Base-by-base conservation (phyloP, 2,797 vertebrate species). In the Pempheris klunzingeri region DNA sequence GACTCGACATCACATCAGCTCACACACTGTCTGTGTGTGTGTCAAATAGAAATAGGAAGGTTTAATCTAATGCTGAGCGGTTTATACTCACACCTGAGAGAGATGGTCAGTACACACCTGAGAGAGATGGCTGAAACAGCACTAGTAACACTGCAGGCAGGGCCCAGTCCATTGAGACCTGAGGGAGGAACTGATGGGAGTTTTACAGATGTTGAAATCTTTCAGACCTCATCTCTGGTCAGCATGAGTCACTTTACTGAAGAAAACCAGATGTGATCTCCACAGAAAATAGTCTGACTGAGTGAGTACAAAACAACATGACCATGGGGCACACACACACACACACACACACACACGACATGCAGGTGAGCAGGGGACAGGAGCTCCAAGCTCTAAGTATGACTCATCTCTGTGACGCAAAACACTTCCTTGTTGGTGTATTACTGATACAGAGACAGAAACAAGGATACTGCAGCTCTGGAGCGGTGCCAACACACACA, bases 91-190 rank as follows among this genome's bases (percentile, higher is more conserved):
- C 1, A 38, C 11, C 28, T 34, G 7, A 34, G 30, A 55, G 11
- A 66, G 59, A 8, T 24, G 20, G 12, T 36, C 32, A 20, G 2
- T 9, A 75, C 77, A 20, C 52, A 95, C 93, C 94, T 84, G 90
- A 78, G 30, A 92, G 61, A 65, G 66, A 73, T 30, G 87, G 82
- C 70, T 84, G 89, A 41, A 90, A 70, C 20, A 88, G 20, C 10
- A 89, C 32, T 50, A 72, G 82, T 28, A 92, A 74, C 81, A 93
- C 59, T 12, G 92, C 5, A 70, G 89, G 2, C 60, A 87, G 2
- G 0, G 28, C 0, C 88, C 75, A 87, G 71, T 92, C 90, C 92
- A 94, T 93, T 82, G 80, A 90, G 26, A 87, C 46, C 92, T 93
- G 34, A 32, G 26, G 61, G 38, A 64, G 34, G 78, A 74, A 57